Evolutionary conservation across 2,888 invertebrate species (phyloP).

Genomic region (Leptopilina drosophilae): DNA sequence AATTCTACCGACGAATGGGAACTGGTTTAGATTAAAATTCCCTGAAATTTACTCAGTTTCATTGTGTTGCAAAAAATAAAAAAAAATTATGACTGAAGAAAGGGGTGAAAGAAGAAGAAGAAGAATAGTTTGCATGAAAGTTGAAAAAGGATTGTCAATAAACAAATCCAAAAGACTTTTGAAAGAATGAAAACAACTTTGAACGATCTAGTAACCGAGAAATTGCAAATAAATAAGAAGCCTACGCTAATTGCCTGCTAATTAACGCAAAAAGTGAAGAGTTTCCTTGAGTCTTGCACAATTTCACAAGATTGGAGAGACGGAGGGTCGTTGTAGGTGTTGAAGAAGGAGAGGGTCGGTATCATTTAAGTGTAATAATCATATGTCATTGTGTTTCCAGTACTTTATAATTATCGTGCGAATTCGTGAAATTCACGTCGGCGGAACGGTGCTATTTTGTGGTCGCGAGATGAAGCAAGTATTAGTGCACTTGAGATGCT

Average conservation of each 20-base stretch:
- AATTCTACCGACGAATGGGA: too few relatives aligned
- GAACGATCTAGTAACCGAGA: constrained; percentile 15
- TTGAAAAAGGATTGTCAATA: too few relatives aligned
- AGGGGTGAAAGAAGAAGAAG: too few relatives aligned
- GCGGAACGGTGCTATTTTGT: constrained; percentile 58
- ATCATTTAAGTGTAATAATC: constrained; percentile 66
- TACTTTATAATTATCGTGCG: constrained; percentile 69
- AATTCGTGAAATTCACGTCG: constrained; percentile 67
- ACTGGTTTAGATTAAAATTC: too few relatives aligned
- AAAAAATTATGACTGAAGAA: too few relatives aligned
- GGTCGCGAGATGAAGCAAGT: constrained; percentile 67
- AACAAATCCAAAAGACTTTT: too few relatives aligned
- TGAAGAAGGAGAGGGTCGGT: constrained; percentile 48
- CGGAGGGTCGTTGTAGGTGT: constrained; percentile 26
- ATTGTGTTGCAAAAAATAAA: too few relatives aligned
- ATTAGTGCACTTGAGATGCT: constrained; percentile 67
- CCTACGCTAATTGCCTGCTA: constrained; percentile 65
- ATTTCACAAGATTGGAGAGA: constrained; percentile 46
- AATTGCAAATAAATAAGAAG: constrained; percentile 34
- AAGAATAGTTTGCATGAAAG: too few relatives aligned
- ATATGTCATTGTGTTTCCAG: constrained; percentile 61
- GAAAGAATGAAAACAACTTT: not conserved
- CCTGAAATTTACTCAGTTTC: too few relatives aligned
- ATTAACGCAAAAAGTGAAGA: constrained; percentile 61
- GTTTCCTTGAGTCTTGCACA: constrained; percentile 57